These are phyloP conservation scores for Muricea muricata DNA, from an alignment of 92 coral and sea anemone genomes.

Conservation along the genomic window DNA sequence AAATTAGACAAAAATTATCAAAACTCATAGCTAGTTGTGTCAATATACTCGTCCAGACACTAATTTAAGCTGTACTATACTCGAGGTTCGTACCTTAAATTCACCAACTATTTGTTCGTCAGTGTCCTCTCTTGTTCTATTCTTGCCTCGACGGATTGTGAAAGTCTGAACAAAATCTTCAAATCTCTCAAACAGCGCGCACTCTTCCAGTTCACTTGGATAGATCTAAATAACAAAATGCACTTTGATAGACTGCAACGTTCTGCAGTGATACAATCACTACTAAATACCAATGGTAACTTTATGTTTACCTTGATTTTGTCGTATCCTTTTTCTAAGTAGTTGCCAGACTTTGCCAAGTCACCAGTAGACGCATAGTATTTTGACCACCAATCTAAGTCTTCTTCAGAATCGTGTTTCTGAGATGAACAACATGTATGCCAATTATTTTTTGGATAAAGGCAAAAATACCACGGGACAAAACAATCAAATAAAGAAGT, in stretches of 20 bases:
- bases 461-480: too few species aligned
- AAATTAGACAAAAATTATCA: too few species aligned
- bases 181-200: constrained; percentile 83
- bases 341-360: constrained; percentile 90
- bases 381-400: constrained; percentile 99
- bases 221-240: constrained; percentile 69
- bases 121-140: constrained; percentile 74
- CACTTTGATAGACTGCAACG: neutral
- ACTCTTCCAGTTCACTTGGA: constrained; percentile 85
- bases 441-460: too few species aligned
- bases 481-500: too few species aligned
- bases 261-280: too few species aligned
- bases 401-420: constrained; percentile 78
- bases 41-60: too few species aligned
- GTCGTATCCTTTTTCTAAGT: constrained; percentile 91
- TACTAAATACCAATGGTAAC: too few species aligned
- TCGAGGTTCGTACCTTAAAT: too few species aligned
- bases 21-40: too few species aligned
- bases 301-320: constrained; percentile 77
- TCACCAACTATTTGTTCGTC: constrained; percentile 89
- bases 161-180: constrained; percentile 98
- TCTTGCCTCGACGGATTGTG: constrained; percentile 91
- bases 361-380: constrained; percentile 95
- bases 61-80: too few species aligned
- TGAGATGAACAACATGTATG: neutral